Evolutionary conservation across 2,797 vertebrate genomes (phyloP).

Genomic region (Cossypha polioptera): DNA sequence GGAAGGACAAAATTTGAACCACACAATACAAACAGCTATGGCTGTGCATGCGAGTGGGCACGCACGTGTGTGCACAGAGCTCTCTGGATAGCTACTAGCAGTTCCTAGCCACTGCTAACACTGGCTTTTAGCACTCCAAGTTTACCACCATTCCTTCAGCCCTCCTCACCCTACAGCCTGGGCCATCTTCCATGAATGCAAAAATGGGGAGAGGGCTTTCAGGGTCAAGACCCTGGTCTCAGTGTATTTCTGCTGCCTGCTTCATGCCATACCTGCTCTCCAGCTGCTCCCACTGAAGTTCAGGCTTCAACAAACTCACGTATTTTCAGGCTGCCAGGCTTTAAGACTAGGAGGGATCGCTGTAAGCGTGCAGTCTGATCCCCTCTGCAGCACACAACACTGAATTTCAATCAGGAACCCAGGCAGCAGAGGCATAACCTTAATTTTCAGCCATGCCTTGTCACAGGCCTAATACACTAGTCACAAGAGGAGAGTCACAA

Average conservation of each 20-base stretch:
- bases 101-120: neutral
- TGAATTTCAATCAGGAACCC: conserved; percentile 34
- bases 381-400: neutral
- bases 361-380: neutral
- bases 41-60: neutral
- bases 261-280: neutral
- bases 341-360: neutral
- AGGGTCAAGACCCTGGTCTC: neutral
- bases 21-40: neutral
- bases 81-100: neutral
- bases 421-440: conserved; percentile 6
- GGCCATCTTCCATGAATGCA: neutral
- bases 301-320: neutral
- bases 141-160: neutral
- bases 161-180: neutral
- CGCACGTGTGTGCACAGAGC: accelerated
- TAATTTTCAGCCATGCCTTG: conserved; percentile 20
- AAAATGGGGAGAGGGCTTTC: neutral
- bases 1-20: neutral
- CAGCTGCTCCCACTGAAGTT: neutral
- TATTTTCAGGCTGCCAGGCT: neutral
- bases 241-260: neutral
- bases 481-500: conserved; percentile 21
- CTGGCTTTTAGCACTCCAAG: neutral
- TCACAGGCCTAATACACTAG: neutral